Evolutionary conservation across 2,888 invertebrate species (phyloP).

Genomic region (Macrophya annulata): DNA sequence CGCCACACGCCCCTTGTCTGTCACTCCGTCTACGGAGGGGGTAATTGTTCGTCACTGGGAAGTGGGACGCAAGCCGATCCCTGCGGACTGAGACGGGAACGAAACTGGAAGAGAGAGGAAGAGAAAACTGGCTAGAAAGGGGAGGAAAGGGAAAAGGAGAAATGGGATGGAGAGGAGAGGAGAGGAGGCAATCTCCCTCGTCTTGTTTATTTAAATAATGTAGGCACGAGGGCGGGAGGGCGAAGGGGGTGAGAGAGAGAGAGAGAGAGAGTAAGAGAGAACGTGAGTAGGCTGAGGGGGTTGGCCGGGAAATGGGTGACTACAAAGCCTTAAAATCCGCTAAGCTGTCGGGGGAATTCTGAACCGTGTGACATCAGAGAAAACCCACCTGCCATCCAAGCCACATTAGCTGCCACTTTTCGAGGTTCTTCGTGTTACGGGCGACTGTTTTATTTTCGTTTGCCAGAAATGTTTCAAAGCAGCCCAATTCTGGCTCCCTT

Average conservation of each 20-base stretch:
- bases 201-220: constrained; percentile 79
- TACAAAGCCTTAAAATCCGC: constrained; percentile 76
- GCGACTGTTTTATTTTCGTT: constrained; percentile 42
- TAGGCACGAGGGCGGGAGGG: constrained; percentile 63
- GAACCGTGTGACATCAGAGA: constrained; percentile 65
- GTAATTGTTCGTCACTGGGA: constrained; percentile 78
- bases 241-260: not conserved
- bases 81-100: constrained; percentile 44
- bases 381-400: constrained; percentile 67
- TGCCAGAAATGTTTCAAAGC: constrained; percentile 55
- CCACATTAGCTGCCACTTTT: constrained; percentile 66
- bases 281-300: constrained; percentile 57
- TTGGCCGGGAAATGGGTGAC: constrained; percentile 75
- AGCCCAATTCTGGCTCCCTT: constrained; percentile 40
- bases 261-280: constrained; percentile 15
- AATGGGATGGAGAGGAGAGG: constrained; percentile 58
- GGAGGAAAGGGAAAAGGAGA: constrained; percentile 33
- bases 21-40: constrained; percentile 70
- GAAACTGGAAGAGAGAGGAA: constrained; percentile 45
- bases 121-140: constrained; percentile 44
- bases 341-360: constrained; percentile 56
- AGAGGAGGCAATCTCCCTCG: constrained; percentile 71
- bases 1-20: constrained; percentile 65
- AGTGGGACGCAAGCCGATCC: constrained; percentile 59
- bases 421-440: constrained; percentile 45